Evolutionary conservation across 1,140 invertebrate genomes (phyloP), one percentile per base, ranked within the genome.

Genomic region (Galleria mellonella): DNA sequence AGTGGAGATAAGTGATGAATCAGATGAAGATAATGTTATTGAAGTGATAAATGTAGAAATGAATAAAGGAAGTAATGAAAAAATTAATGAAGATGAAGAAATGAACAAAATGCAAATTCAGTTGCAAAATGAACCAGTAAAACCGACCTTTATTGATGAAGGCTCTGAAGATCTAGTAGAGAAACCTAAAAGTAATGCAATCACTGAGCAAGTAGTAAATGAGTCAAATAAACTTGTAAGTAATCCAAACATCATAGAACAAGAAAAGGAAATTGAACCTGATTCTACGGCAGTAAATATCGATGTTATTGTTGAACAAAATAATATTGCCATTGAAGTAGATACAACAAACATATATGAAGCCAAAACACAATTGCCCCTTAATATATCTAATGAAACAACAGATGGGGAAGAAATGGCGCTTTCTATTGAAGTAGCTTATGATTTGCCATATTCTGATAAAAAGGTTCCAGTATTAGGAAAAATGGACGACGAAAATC

Each of bases 401-500:
- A 37, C 56, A 32, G 67, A 82, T 38, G 49, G 39, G 31, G 64
- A 64, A 10, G 64, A 72, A 36, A 60, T 33, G 39, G 47, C 61
- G 6, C 41, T 47, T 11, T 75, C 71, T 4, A 47, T 72, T 39
- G 78, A 83, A 65, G 50, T 82, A 27, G 50, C 42, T 31, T 81
- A 78, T 30, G 77, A 74, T 43, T 64, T 63, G 52, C 57, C 68
- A 4, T 63, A 64, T 31, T 49, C 51, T 12, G 50, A 33, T 0
- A 59, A 39, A 32, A 54, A 57, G 46, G 58, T 79, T 0, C 50
- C 54, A 8, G 32, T 68, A 9, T 29, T 81, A 35, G 78, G 81
- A 9, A 69, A 62, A 49, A 44, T 51, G 17, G 76, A 83, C 15
- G 74, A 71, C 29, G 72, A 75, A 8, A 72, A 67, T 43, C 49